Conservation (phyloP, 2,113 vertebrate genomes). For the Clinocottus analis region DNA sequence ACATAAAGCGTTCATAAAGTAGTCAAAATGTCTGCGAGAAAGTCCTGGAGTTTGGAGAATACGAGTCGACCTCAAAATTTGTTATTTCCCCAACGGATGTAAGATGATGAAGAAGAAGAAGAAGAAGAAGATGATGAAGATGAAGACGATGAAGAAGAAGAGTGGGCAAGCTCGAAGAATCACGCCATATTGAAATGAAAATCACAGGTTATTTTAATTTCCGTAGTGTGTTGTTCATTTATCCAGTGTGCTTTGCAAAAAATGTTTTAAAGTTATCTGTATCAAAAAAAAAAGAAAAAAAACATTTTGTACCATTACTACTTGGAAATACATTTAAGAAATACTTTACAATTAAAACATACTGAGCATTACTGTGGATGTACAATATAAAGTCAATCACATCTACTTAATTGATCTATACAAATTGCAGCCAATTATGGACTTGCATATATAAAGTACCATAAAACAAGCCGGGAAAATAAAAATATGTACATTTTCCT, state of each 20-base stretch:
- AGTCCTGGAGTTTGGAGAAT: too few species aligned
- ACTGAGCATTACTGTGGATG: conserved; percentile 78
- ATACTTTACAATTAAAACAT: conserved; percentile 90
- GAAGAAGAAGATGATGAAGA: too few species aligned
- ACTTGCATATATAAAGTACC: conserved; percentile 68
- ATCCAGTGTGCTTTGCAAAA: conserved; percentile 66
- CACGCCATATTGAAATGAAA: conserved; percentile 30
- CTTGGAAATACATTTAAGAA: conserved; percentile 80
- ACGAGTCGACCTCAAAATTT: background rate
- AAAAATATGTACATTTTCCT: conserved; percentile 73
- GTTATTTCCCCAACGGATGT: too few species aligned
- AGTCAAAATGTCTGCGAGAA: too few species aligned
- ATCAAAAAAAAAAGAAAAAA: conserved; percentile 43
- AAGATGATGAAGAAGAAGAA: too few species aligned
- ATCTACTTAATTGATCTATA: conserved; percentile 82
- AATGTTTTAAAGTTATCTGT: conserved; percentile 66
- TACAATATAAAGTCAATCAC: conserved; percentile 82
- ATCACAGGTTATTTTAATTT: conserved; percentile 67
- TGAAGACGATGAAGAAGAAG: too few species aligned
- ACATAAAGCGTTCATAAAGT: background rate
- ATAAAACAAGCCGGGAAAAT: conserved; percentile 70
- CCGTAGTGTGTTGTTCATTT: conserved; percentile 61
- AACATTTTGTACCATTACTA: conserved; percentile 59
- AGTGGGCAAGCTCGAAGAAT: background rate
- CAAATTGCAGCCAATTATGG: conserved; percentile 62